Percentiles rank a stretch among this genome's conserved stretches.
These are phyloP conservation scores for human (Homo sapiens) DNA, from an alignment of 2,113 vertebrate genomes.

Conservation along the genomic window DNA sequence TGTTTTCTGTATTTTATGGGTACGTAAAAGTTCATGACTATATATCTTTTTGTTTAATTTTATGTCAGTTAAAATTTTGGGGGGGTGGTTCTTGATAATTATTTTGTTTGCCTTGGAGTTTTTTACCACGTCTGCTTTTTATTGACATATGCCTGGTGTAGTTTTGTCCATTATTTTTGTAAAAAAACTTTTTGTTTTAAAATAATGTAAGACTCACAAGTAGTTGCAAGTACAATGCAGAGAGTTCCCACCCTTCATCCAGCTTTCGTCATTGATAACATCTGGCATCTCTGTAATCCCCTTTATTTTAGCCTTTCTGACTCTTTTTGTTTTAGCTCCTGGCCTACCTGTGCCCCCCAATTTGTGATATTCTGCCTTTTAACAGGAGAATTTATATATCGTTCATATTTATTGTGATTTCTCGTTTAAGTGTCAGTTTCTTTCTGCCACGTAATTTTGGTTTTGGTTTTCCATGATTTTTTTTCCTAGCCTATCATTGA, in stretches of 20 bases:
- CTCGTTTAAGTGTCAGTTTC: background rate
- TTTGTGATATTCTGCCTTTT: background rate
- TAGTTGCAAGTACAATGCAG: background rate
- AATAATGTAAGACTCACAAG: background rate
- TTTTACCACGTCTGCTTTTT: slow-evolving; percentile 33
- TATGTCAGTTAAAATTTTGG: background rate
- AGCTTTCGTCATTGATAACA: background rate
- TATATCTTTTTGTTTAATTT: slow-evolving; percentile 2
- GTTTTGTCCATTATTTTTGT: slow-evolving; percentile 24
- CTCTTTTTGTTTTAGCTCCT: background rate
- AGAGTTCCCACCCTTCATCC: background rate
- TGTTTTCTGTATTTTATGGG: background rate
- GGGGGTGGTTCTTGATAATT: background rate
- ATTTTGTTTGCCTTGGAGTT: background rate
- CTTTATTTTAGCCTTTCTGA: background rate
- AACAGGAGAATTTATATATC: background rate
- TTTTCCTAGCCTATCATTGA: background rate
- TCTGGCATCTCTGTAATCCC: background rate
- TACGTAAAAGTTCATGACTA: background rate
- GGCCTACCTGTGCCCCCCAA: rapidly evolving
- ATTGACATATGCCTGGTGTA: background rate
- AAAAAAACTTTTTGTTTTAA: background rate
- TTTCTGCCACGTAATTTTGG: background rate
- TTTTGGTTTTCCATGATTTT: background rate
- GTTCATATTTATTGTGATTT: background rate